phyloP scores from a whole-genome alignment of 1,140 invertebrate species.

The Rhopalosiphum maidis region DNA sequence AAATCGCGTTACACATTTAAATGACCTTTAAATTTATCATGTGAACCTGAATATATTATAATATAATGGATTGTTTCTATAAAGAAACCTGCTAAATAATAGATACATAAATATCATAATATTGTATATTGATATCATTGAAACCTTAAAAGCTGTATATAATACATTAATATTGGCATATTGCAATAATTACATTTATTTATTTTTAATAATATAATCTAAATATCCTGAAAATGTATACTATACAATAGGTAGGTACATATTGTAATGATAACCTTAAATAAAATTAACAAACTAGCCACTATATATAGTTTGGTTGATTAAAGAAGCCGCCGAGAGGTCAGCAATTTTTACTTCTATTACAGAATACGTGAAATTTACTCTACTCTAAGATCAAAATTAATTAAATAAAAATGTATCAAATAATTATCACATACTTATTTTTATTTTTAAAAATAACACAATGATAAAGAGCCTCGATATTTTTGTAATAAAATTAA shows the following conservation, averaged over 20 bases:
- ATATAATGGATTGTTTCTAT: neutral
- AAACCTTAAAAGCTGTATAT: neutral
- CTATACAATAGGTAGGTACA: neutral
- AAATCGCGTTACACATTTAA: neutral
- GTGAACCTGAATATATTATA: neutral
- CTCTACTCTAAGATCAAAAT: neutral
- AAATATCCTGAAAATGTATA: neutral
- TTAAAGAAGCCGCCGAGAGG: neutral
- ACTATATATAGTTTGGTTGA: neutral
- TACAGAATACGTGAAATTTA: neutral
- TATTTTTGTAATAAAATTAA: neutral
- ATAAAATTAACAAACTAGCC: neutral
- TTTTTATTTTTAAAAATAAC: neutral
- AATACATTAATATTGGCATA: neutral
- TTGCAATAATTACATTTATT: neutral
- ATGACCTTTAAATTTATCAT: slow-evolving; percentile 9
- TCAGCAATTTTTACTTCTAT: neutral
- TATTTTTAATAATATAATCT: too few relatives aligned
- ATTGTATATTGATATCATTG: neutral
- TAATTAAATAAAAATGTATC: neutral
- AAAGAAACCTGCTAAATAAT: neutral
- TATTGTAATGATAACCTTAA: neutral
- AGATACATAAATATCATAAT: neutral
- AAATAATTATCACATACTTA: neutral
- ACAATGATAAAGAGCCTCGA: neutral